Evolutionary conservation across 1,140 invertebrate genomes (phyloP), one percentile per base, ranked within the genome.

Genomic region (Drosophila lacertosa): DNA sequence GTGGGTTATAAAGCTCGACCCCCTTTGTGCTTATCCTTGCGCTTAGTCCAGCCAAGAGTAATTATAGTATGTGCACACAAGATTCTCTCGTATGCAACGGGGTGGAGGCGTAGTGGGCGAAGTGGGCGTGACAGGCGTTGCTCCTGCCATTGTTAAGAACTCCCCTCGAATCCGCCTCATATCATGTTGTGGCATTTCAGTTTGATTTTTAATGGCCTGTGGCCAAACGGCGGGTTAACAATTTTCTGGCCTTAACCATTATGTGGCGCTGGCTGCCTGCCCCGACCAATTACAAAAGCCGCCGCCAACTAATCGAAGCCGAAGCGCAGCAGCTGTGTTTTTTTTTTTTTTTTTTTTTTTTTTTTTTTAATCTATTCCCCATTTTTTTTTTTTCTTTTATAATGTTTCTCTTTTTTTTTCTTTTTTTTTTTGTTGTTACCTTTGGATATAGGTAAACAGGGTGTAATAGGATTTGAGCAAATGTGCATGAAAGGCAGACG

Each of bases 151-250:
- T 83, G 66, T 79, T 77, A 58, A 47, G 37, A n/a, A n/a, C n/a
- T n/a, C n/a, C 22, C 42, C 32, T 35, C 4, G 7, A n/a, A n/a
- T n/a, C 7, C 11, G 15, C 26, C 50, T 2, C 18, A n/a, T 13
- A 22, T 39, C 54, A 26, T 54, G n/a, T 42, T 22, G 35, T 1
- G 3, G 2, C 20, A 11, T 37, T 22, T 18, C 50, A 24, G 24
- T 64, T 55, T 65, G 53, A 66, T 79, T 81, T 86, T 77, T 77
- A 86, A 86, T 86, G 60, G 76, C 59, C 64, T 80, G 81, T 57
- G 81, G 80, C 75, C 80, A 64, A 64, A 69, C 65, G 44, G 39
- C 54, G 37, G 79, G 67, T 65, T 70, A 50, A 47, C 45, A 42
- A 45, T 55, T 62, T 64, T 51, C 32, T 29, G 39, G 11, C 35